phyloP scores from a whole-genome alignment of 2,888 invertebrate species.

The Ypsolopha sequella region DNA sequence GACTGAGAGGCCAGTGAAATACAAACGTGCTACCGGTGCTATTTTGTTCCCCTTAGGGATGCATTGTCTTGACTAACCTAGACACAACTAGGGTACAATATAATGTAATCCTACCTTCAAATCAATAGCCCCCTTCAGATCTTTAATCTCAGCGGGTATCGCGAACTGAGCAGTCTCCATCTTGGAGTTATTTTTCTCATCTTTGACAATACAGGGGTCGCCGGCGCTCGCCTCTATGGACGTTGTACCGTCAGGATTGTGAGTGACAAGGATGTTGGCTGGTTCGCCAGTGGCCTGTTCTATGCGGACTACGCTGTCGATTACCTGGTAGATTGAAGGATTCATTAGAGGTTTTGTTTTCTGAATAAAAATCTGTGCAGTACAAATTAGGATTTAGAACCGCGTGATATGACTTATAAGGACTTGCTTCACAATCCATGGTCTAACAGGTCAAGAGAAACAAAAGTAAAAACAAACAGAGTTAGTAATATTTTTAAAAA shows the following conservation, averaged over 20 bases:
- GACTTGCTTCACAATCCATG: too few relatives aligned
- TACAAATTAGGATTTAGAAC: too few relatives aligned
- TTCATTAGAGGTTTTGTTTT: slow-evolving; percentile 11
- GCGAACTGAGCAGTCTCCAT: slow-evolving; percentile 60
- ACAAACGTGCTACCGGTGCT: too few relatives aligned
- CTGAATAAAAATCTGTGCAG: slow-evolving; percentile 13
- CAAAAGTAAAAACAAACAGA: too few relatives aligned
- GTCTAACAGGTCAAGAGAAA: too few relatives aligned
- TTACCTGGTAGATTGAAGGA: slow-evolving; percentile 34
- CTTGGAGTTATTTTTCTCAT: slow-evolving; percentile 59
- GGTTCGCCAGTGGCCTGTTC: slow-evolving; percentile 64
- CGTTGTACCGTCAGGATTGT: slow-evolving; percentile 63
- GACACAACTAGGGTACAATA: background rate
- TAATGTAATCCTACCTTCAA: slow-evolving; percentile 37
- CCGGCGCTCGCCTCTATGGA: slow-evolving; percentile 59
- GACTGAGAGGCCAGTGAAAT: too few relatives aligned
- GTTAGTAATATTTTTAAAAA: too few relatives aligned
- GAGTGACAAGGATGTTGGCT: slow-evolving; percentile 62
- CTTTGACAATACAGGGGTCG: slow-evolving; percentile 64
- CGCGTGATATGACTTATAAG: too few relatives aligned
- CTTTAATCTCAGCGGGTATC: slow-evolving; percentile 59
- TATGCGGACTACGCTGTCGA: slow-evolving; percentile 64
- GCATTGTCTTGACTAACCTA: background rate
- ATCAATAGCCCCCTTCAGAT: slow-evolving; percentile 55
- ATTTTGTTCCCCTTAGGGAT: background rate